Evolutionary conservation across 2,113 vertebrate genomes (phyloP), one percentile per base, ranked within the genome.

Genomic region (Podarcis muralis): DNA sequence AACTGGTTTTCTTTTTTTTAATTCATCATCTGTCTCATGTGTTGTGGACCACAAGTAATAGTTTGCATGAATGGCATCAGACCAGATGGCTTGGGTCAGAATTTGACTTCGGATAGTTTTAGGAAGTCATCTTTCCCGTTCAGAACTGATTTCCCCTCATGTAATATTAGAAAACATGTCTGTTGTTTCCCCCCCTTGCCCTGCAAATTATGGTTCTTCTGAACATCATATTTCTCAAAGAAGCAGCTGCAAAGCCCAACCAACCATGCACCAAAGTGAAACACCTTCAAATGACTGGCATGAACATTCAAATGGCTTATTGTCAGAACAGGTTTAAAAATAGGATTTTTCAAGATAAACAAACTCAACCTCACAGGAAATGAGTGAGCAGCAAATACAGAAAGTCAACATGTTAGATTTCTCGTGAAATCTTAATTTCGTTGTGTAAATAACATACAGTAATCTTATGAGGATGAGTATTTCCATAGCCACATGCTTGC

Each of bases 361-460:
- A 98, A 97, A 97, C 95, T 94, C 81, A 96, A 96, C 96, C 96
- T 98, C 97, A 97, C 98, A 98, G 98, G 98, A 99, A 99, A 97
- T 83, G 81, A 59, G n/a, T 98, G 97, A 97, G 97, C 97, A 95
- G 96, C 97, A 97, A 97, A 98, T 97, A 97, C 94, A 89, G 92
- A 92, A 91, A 91, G 84, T 92, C 68, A 6, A 35, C 78, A 88
- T 37, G 90, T 93, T 88, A 87, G 91, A 89, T 93, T 92, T 71
- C 77, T 95, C 90, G 91, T 79, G 88, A 83, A 86, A 25, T 71
- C 87, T 90, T 71, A 81, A 65, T 83, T 79, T 88, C 93, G 85
- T 82, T 90, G 27, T 87, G 40, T 89, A 95, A 81, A 88, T 81
- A 86, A 35, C 32, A 74, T 85, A 53, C 9, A 20, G 62, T 83